These are phyloP conservation scores for Syngnathoides biaculeatus DNA, from an alignment of 2,113 vertebrate species.

Conservation along the genomic window DNA sequence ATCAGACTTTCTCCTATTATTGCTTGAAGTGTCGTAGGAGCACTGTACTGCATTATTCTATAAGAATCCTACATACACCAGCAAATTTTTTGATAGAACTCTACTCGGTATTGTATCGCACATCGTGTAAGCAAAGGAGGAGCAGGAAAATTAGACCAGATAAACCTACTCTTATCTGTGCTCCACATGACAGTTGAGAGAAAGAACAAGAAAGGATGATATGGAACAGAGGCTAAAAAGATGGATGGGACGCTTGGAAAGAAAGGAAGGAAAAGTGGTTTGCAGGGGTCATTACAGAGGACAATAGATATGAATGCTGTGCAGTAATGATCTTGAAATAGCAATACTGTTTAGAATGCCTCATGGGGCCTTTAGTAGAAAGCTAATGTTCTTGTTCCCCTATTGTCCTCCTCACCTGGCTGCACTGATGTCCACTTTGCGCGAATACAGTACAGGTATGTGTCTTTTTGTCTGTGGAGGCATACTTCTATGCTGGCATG, in stretches of 20 bases:
- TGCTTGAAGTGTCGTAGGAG: background rate
- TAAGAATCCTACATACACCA: background rate
- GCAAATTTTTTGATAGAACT: background rate
- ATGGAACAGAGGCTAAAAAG: constrained; percentile 5
- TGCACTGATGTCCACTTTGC: constrained; percentile 8
- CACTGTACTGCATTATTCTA: background rate
- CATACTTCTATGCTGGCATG: constrained; percentile 1
- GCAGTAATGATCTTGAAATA: constrained; percentile 37
- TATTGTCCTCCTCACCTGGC: constrained; percentile 20
- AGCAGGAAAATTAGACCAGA: background rate
- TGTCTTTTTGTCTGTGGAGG: background rate
- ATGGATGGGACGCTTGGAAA: constrained; percentile 4
- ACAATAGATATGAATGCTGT: constrained; percentile 25
- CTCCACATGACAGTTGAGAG: constrained; percentile 15
- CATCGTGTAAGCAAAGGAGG: background rate
- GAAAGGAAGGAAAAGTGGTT: background rate
- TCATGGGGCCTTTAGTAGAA: constrained; percentile 23
- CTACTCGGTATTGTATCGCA: background rate
- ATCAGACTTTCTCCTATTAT: background rate
- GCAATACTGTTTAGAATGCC: constrained; percentile 20
- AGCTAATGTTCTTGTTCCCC: constrained; percentile 33
- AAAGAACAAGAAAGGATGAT: background rate
- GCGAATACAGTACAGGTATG: background rate
- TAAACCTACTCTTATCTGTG: too few relatives aligned
- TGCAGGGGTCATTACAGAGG: constrained; percentile 30